Percentiles rank a stretch among this genome's conserved stretches.
These are phyloP conservation scores for Ceuthmochares aereus DNA, from an alignment of 2,113 vertebrate species.

Conservation along the genomic window DNA sequence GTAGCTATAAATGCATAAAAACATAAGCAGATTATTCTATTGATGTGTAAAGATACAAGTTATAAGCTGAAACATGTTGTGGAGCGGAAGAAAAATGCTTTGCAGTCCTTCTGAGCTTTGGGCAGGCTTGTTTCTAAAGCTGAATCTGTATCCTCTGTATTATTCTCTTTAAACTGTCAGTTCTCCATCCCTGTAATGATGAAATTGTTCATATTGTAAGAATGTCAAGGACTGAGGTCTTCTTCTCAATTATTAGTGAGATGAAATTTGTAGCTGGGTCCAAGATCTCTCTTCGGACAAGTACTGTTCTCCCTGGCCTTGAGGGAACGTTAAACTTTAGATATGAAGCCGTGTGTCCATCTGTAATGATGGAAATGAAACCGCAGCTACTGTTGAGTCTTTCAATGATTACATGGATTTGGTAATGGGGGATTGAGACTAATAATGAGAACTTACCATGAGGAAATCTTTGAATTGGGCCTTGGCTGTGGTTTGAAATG, in stretches of 20 bases:
- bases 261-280: neutral
- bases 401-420: neutral
- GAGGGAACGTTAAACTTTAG: neutral
- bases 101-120: neutral
- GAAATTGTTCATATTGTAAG: neutral
- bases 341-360: neutral
- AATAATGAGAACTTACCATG: constrained; percentile 15
- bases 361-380: neutral
- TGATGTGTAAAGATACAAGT: neutral
- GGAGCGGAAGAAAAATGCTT: neutral
- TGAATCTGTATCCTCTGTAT: neutral
- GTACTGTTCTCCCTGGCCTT: neutral
- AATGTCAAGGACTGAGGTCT: neutral
- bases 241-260: neutral
- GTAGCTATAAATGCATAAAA: neutral
- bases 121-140: neutral
- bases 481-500: constrained; percentile 6
- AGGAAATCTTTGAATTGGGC: constrained; percentile 27
- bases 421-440: neutral
- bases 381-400: neutral
- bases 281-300: neutral
- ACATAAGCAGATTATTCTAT: neutral
- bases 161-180: neutral
- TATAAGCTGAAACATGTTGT: rapidly evolving
- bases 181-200: neutral